Base-by-base conservation (phyloP, 2,113 vertebrate species). In the Coreoperca whiteheadi region DNA sequence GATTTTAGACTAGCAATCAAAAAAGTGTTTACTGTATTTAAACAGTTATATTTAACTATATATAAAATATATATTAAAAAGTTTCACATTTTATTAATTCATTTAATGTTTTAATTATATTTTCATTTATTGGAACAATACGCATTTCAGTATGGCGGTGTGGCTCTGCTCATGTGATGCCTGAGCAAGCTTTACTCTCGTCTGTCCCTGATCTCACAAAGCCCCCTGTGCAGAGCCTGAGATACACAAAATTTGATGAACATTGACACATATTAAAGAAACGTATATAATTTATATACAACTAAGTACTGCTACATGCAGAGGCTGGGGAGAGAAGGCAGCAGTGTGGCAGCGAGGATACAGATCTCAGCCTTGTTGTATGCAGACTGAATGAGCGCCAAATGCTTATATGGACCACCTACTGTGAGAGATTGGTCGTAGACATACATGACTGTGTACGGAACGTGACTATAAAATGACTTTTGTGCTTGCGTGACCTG, bases 361-460 rank as follows among this genome's bases (percentile, higher is more conserved):
- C 46, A n/a, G 48, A 54, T 12, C 48, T 81, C 70, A 59, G 61
- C 28, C 30, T 9, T 46, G 34, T 57, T 65, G 57, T 50, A 15
- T 72, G 51, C 16, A 25, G 61, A 41, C 51, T 73, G 63, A 73
- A 74, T 60, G 43, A 78, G 60, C 8, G 3, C 41, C 37, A 68
- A 53, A 84, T n/a, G n/a, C n/a, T n/a, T n/a, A n/a, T n/a, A n/a
- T 18, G 41, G 54, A 60, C 53, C 41, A 46, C 63, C 54, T 64
- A 50, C 39, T 37, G 63, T 51, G 34, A 67, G 61, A 23, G 25
- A 73, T 21, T 34, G 21, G 50, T 43, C 10, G 12, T 39, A 21
- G 34, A 30, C 34, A 68, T 16, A 32, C 56, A 76, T n/a, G 41
- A 71, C 12, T 4, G 23, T 30, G 37, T 30, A 20, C n/a, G 39